Base-by-base conservation (phyloP, 2,113 vertebrate genomes). In the Conger conger region DNA sequence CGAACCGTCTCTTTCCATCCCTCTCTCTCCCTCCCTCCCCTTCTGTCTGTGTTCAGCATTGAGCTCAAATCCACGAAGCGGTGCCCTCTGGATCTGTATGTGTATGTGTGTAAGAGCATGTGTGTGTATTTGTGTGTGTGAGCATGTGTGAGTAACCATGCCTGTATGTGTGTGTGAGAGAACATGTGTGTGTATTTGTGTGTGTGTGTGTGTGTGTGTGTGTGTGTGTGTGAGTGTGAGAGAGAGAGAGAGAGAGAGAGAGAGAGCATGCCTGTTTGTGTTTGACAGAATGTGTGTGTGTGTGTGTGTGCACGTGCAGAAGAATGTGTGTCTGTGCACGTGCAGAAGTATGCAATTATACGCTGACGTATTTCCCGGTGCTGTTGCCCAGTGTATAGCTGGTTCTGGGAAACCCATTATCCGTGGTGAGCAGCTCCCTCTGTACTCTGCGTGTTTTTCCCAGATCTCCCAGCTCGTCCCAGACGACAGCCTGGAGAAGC, bases 401-500 rank as follows among this genome's bases (percentile, higher is more conserved):
- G 57, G 3, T 3, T 63, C 57, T 63, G 57, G 57, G 57, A 63
- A 63, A 63, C 57, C 57, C 57, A 63, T 63, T 63, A 27, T 18
- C 15, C 18, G 54, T 57, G 54, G 15, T 0, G 18, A 63, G 57
- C 36, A 78, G 79, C 27, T n/a, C n/a, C 27, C 37, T 40, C 40
- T 80, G 79, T 42, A 40, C 81, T n/a, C 73, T 15, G 4, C 37
- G 23, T 36, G 40, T 50, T n/a, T 37, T 50, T 63, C 90, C n/a
- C 81, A 96, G 96, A 86, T 97, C 0, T 93, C 93, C 86, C 96
- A 96, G 89, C 90, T 97, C 17, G 94, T 93, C 86, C 95, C 95
- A 50, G 96, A 96, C 80, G 96, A 97, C 89, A 95, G 94, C 81
- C 88, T 95, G 93, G 96, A 96, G 89, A 96, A 95, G 86, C 93